Conservation (phyloP, 2,888 invertebrate genomes). For the Idaea aversata region DNA sequence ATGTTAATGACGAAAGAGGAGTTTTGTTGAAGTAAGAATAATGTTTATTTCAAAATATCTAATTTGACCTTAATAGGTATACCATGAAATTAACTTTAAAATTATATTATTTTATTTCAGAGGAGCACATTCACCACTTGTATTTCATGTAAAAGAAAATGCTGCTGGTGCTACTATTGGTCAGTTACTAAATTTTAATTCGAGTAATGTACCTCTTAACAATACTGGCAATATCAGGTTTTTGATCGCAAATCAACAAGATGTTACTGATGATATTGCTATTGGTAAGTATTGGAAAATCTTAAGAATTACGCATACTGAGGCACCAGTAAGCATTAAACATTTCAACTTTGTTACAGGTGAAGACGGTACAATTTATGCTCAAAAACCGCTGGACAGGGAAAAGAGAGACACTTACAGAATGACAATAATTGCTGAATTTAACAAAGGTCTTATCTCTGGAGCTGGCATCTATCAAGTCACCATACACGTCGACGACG, state of each 20-base stretch:
- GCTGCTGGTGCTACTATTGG: conserved; percentile 86
- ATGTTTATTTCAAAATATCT: conserved; percentile 17
- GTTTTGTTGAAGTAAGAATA: conserved; percentile 81
- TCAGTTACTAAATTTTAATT: conserved; percentile 82
- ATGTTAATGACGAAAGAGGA: conserved; percentile 85
- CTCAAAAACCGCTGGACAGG: conserved; percentile 87
- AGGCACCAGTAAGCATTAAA: neutral
- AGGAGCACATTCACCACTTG: conserved; percentile 85
- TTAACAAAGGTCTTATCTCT: conserved; percentile 84
- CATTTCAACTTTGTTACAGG: conserved; percentile 42
- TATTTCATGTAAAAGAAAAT: conserved; percentile 89
- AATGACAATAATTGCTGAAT: conserved; percentile 90
- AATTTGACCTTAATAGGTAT: conserved; percentile 9
- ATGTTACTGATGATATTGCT: conserved; percentile 88
- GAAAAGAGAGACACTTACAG: conserved; percentile 87
- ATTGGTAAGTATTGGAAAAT: conserved; percentile 73
- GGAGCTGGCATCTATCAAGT: conserved; percentile 90
- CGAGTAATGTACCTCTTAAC: conserved; percentile 51
- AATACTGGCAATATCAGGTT: conserved; percentile 81
- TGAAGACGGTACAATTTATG: conserved; percentile 88
- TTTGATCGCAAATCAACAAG: conserved; percentile 90
- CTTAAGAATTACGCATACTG: neutral
- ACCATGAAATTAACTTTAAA: conserved; percentile 7
- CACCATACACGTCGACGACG: conserved; percentile 89
- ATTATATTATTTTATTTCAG: conserved; percentile 51